phyloP scores from a whole-genome alignment of 2,888 invertebrate genomes.

The Xestobium rufovillosum region DNA sequence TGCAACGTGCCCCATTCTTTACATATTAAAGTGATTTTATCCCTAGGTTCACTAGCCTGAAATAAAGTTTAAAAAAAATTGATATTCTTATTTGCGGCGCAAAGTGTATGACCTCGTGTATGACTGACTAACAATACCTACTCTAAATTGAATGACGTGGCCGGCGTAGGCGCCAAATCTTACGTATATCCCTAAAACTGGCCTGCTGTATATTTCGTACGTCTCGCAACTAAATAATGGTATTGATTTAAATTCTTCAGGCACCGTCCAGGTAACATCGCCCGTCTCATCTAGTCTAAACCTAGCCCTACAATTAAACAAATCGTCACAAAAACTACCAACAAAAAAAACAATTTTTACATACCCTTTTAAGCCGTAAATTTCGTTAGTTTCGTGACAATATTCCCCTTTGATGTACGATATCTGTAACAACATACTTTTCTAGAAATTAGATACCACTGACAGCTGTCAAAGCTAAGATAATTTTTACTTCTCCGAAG shows the following conservation, averaged over 20 bases:
- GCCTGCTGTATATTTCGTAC: slow-evolving; percentile 49
- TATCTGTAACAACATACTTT: slow-evolving; percentile 21
- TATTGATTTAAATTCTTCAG: slow-evolving; percentile 47
- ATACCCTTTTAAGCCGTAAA: slow-evolving; percentile 48
- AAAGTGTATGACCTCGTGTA: background rate
- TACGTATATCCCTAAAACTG: slow-evolving; percentile 41
- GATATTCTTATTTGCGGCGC: background rate
- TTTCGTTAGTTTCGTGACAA: slow-evolving; percentile 42
- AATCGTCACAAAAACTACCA: background rate
- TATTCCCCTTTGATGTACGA: slow-evolving; percentile 46
- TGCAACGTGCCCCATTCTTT: slow-evolving; percentile 56
- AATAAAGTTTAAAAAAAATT: slow-evolving; percentile 20
- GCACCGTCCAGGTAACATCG: slow-evolving; percentile 56
- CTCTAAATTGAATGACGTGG: slow-evolving; percentile 57
- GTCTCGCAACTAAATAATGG: slow-evolving; percentile 62
- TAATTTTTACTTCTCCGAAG: background rate
- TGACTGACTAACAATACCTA: too few relatives aligned
- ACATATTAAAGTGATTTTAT: slow-evolving; percentile 50
- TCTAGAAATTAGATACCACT: slow-evolving; percentile 16
- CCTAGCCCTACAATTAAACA: slow-evolving; percentile 36
- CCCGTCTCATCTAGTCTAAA: slow-evolving; percentile 54
- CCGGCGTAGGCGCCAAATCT: slow-evolving; percentile 58
- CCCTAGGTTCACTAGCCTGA: slow-evolving; percentile 43
- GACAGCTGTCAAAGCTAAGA: slow-evolving; percentile 21
- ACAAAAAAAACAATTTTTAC: slow-evolving; percentile 15